A percentile compares a stretch with the other conserved stretches of the same genome.
Conservation (phyloP, 2,797 vertebrate species). For the Aldrovandia affinis region DNA sequence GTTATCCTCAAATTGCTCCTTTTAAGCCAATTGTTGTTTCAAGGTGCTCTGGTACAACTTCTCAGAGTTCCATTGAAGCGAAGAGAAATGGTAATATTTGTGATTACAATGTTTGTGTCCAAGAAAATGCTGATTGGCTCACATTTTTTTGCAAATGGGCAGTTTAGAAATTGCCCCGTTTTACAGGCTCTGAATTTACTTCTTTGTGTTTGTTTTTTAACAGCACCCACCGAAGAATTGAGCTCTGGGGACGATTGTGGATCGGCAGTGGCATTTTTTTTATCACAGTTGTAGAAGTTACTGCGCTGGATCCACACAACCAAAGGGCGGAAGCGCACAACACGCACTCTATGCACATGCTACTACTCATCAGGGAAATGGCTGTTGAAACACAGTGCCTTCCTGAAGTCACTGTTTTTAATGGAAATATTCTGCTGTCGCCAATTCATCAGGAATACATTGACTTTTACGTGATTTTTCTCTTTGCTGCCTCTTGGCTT, state of each 20-base stretch:
- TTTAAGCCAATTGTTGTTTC: constrained; percentile 11
- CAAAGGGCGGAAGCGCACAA: constrained; percentile 23
- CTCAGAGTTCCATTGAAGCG: not conserved
- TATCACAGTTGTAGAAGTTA: not conserved
- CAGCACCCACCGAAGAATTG: constrained; percentile 67
- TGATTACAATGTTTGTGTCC: not conserved
- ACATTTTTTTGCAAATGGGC: constrained; percentile 10
- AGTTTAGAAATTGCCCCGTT: not conserved
- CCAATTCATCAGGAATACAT: constrained; percentile 32
- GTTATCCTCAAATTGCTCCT: not conserved
- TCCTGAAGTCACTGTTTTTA: constrained; percentile 46
- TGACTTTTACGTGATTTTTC: constrained; percentile 47
- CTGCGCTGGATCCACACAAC: not conserved
- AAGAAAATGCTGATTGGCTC: not conserved
- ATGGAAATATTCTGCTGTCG: constrained; percentile 36
- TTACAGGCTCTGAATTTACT: constrained; percentile 4
- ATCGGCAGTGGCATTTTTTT: constrained; percentile 31
- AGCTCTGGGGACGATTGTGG: constrained; percentile 31
- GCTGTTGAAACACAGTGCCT: constrained; percentile 6
- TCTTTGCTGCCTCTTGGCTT: constrained; percentile 39
- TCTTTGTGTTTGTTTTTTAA: constrained; percentile 36
- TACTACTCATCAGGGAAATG: constrained; percentile 53
- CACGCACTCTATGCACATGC: constrained; percentile 30
- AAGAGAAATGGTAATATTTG: not conserved
- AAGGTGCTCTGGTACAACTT: constrained; percentile 25